Evolutionary conservation across 1,140 invertebrate species (phyloP), one percentile per base, ranked within the genome.

Genomic region (Listronotus bonariensis): DNA sequence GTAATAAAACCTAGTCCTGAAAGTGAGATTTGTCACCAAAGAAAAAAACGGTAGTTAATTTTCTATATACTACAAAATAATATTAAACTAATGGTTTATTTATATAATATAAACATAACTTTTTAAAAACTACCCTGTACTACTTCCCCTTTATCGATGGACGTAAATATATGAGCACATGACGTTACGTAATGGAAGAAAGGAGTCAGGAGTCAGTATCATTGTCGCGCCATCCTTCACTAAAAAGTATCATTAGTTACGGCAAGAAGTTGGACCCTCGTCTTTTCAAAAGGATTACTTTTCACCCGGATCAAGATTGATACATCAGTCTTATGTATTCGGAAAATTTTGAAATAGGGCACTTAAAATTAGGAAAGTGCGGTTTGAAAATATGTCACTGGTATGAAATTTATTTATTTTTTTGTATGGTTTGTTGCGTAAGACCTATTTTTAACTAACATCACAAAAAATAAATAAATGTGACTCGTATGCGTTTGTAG

Each of bases 211-310:
- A 55, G 61, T 64, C 51, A 26, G 61, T 48, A 52, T 64, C 53
- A 64, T 64, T 64, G 61, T 64, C 51, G 61, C 61, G 61, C 61
- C 61, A 64, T 64, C 61, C 52, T 55, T 64, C 61, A 64, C 61
- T 64, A 64, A 64, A 64, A 64, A 64, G 61, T 64, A 64, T 64
- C 61, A 64, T 64, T 64, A 64, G 61, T 64, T 64, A 64, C 61
- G 61, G 52, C 61, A 64, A 64, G 61, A 64, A 64, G 61, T 64
- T 55, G 40, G 61, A 64, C 61, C 61, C 61, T 64, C 61, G 61
- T 64, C 61, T 64, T 48, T 53, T 42, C 51, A 64, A 64, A 61
- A 55, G 61, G 61, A 64, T 64, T 64, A 64, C 61, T 64, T 64
- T 64, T 64, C 51, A 46, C 61, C 45, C 61, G 61, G 61, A 64